phyloP scores from a whole-genome alignment of 2,113 vertebrate species.

The Barbus barbus region DNA sequence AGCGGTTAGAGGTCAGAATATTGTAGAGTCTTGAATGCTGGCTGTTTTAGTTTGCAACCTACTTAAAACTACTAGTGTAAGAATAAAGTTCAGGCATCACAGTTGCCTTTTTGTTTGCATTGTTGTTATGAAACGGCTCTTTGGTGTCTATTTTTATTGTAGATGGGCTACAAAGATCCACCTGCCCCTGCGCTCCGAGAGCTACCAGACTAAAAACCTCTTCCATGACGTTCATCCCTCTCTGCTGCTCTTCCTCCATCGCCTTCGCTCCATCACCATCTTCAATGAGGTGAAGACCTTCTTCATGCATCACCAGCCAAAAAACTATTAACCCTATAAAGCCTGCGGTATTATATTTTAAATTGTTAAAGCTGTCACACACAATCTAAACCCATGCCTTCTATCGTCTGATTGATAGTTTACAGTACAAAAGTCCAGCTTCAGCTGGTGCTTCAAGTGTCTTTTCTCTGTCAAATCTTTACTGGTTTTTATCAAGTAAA shows the following conservation, averaged over 20 bases:
- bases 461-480: background rate
- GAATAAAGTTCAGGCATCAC: background rate
- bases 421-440: no score
- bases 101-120: background rate
- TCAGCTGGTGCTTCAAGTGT: no score
- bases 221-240: conserved; percentile 81
- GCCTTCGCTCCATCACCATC: conserved; percentile 77
- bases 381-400: no score
- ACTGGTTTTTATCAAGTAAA: background rate
- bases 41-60: no score
- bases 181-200: conserved; percentile 76
- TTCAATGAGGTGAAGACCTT: conserved; percentile 69
- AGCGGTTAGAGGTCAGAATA: background rate
- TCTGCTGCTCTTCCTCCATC: conserved; percentile 79
- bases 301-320: background rate
- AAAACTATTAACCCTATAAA: background rate
- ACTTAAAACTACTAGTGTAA: background rate
- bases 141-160: background rate
- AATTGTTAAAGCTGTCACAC: no score
- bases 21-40: no score
- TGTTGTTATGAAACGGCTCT: background rate
- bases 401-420: no score
- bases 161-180: conserved; percentile 80
- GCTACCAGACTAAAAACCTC: conserved; percentile 77
- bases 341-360: background rate